Conservation (phyloP, 35 echinoderm and acorn worm species). For the Apostichopus californicus region DNA sequence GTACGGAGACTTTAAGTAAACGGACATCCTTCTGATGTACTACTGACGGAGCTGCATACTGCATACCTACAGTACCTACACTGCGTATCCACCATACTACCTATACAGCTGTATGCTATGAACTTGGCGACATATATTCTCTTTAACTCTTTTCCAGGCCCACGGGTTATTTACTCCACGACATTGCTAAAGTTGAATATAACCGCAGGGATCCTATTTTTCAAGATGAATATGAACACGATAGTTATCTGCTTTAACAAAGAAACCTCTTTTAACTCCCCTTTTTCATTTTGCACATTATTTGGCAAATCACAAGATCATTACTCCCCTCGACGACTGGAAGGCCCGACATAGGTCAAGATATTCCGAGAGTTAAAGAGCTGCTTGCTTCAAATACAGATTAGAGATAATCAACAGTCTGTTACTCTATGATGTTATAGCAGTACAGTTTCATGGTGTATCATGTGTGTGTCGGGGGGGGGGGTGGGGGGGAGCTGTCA, state of each 20-base stretch:
- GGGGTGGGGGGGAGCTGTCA: no score
- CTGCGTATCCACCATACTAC: background rate
- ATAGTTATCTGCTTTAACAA: background rate
- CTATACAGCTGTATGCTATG: background rate
- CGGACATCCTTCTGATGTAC: background rate
- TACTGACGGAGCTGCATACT: background rate
- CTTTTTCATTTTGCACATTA: slow-evolving; percentile 10
- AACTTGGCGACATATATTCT: background rate
- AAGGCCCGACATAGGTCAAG: background rate
- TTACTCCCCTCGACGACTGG: background rate
- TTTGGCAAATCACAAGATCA: slow-evolving; percentile 14
- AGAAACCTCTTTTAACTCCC: background rate
- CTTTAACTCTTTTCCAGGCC: background rate
- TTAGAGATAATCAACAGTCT: no score
- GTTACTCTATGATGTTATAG: no score
- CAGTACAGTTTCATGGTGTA: no score
- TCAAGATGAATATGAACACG: background rate
- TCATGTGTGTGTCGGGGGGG: no score
- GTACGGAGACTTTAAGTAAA: no score
- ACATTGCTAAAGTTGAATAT: background rate
- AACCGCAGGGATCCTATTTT: background rate
- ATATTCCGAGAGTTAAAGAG: background rate
- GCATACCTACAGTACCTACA: background rate
- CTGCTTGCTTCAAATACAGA: no score
- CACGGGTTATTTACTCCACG: background rate